These are phyloP conservation scores for Acholoe squamosa DNA, from an alignment of 2,888 invertebrate genomes.

Conservation along the genomic window DNA sequence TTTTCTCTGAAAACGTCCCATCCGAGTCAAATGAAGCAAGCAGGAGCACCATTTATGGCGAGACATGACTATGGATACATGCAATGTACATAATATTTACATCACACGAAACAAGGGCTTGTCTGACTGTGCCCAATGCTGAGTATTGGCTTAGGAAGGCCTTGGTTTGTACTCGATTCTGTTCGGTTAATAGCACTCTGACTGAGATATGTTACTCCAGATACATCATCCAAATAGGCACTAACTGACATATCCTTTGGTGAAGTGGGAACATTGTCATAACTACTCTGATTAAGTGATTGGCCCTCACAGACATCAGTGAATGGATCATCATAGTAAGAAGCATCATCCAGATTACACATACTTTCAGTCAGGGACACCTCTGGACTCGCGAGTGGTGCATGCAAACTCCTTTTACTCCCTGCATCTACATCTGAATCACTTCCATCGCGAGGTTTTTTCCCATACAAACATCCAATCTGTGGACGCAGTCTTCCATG, in stretches of 20 bases:
- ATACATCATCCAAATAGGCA: conserved; percentile 24
- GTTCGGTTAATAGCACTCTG: background rate
- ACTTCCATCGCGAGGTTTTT: background rate
- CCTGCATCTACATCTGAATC: too few species aligned
- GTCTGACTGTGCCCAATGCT: background rate
- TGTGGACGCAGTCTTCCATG: background rate
- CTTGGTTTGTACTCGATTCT: background rate
- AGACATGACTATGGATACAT: too few species aligned
- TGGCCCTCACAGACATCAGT: background rate
- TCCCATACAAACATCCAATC: background rate
- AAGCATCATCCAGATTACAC: conserved; percentile 1
- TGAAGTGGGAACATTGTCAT: conserved; percentile 27
- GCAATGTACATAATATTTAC: too few species aligned
- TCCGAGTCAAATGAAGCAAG: too few species aligned
- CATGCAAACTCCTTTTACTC: background rate
- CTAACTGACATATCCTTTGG: background rate
- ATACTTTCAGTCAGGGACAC: conserved; percentile 31
- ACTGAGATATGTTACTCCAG: conserved; percentile 30
- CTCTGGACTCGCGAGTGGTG: conserved; percentile 39
- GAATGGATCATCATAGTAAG: background rate
- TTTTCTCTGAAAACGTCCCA: too few species aligned
- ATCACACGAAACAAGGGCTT: background rate
- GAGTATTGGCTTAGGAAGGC: background rate
- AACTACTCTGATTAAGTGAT: conserved; percentile 19
- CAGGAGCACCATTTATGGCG: too few species aligned